Conservation (phyloP, 2,113 vertebrate genomes). For the Aythya baeri region DNA sequence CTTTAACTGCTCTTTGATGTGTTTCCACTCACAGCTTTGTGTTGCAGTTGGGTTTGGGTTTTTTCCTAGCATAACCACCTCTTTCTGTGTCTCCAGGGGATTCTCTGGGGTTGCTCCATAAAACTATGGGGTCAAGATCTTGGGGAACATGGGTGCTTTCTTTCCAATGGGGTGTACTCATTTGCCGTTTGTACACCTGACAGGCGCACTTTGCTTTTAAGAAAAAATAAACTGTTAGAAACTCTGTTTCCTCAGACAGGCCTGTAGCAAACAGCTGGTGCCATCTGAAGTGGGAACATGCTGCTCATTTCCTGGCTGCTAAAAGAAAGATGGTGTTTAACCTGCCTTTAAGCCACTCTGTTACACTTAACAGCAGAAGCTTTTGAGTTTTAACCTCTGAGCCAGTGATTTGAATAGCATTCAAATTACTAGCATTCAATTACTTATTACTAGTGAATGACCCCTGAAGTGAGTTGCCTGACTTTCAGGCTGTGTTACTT, state of each 20-base stretch:
- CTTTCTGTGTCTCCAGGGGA: not conserved
- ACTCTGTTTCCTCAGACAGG: not conserved
- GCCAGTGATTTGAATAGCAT: not conserved
- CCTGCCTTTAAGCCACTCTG: not conserved
- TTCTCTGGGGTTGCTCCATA: conserved; percentile 42
- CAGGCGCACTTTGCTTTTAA: not conserved
- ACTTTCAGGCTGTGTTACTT: not conserved
- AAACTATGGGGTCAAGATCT: conserved; percentile 10
- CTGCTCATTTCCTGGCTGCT: not conserved
- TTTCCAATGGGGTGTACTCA: not conserved
- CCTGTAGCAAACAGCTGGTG: not conserved
- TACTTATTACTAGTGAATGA: fast-evolving
- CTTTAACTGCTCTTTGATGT: conserved; percentile 80
- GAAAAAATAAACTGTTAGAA: not conserved
- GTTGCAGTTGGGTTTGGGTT: conserved; percentile 44
- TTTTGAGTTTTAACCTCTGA: not conserved
- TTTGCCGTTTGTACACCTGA: not conserved
- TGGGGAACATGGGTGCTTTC: conserved; percentile 55
- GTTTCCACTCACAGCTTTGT: conserved; percentile 73
- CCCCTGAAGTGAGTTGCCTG: not conserved
- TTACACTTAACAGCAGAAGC: not conserved
- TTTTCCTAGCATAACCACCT: conserved; percentile 40
- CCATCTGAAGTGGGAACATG: not conserved
- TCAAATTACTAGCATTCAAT: no score
- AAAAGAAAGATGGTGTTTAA: not conserved